phyloP scores from a whole-genome alignment of 2,797 vertebrate species.

The Hirundo rustica region DNA sequence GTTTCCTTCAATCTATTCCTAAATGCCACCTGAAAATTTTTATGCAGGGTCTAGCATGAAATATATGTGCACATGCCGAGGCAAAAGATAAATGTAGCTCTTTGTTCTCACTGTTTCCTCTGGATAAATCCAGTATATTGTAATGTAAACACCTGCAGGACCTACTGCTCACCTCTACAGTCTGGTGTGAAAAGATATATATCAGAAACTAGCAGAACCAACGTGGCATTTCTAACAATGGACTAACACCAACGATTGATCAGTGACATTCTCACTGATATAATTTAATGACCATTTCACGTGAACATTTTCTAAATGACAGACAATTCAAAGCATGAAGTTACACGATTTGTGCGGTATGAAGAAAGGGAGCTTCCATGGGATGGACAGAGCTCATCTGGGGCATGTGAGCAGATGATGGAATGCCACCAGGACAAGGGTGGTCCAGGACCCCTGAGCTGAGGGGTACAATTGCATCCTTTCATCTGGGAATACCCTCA shows the following conservation, averaged over 20 bases:
- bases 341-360: background rate
- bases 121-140: background rate
- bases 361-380: background rate
- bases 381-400: background rate
- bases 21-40: slow-evolving; percentile 21
- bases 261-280: background rate
- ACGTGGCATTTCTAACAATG: background rate
- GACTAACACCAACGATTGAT: background rate
- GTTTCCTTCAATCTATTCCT: background rate
- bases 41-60: background rate
- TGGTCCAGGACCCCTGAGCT: background rate
- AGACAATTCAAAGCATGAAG: background rate
- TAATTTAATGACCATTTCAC: background rate
- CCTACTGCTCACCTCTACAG: background rate
- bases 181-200: background rate
- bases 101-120: background rate
- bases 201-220: background rate
- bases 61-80: background rate
- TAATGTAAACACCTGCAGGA: background rate
- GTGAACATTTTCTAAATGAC: background rate
- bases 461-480: background rate
- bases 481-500: background rate
- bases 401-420: too few species aligned
- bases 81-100: background rate
- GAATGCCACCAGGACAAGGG: background rate